These are phyloP conservation scores for Microtus montanus DNA, from an alignment of 2,113 vertebrate genomes.

Conservation along the genomic window DNA sequence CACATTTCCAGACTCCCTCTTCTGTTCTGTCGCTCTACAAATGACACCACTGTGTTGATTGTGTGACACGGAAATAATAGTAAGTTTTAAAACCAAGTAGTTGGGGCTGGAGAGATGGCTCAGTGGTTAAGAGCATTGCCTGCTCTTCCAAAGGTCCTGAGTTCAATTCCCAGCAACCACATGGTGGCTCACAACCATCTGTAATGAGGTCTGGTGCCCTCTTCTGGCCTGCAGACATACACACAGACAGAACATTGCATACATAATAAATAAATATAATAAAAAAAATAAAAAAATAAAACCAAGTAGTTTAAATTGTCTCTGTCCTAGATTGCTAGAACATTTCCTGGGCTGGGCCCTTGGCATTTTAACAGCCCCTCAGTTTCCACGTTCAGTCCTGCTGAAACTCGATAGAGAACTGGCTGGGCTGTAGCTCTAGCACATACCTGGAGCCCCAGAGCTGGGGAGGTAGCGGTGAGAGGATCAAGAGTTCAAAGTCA, in stretches of 20 bases:
- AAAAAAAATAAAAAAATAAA: not conserved
- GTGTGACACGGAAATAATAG: not conserved
- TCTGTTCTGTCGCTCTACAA: not conserved
- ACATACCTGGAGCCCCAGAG: not conserved
- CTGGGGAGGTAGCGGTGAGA: not conserved
- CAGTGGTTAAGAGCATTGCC: no score
- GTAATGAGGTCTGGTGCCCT: no score
- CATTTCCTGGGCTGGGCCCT: not conserved
- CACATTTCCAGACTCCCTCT: not conserved
- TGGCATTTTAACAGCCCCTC: not conserved
- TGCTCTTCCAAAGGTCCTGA: no score
- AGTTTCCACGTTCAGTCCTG: accelerated
- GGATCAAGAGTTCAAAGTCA: not conserved
- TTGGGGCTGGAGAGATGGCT: not conserved
- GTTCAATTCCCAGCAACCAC: no score
- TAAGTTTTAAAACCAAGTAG: not conserved
- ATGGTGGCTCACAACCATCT: no score
- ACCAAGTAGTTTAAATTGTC: not conserved
- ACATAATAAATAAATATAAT: no score
- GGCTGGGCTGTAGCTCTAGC: not conserved
- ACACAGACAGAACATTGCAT: no score
- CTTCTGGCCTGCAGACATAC: no score
- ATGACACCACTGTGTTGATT: not conserved
- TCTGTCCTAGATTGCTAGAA: not conserved
- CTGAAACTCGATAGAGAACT: not conserved